Base-by-base conservation (phyloP, 2,888 invertebrate species). In the Pinctada fucata region DNA sequence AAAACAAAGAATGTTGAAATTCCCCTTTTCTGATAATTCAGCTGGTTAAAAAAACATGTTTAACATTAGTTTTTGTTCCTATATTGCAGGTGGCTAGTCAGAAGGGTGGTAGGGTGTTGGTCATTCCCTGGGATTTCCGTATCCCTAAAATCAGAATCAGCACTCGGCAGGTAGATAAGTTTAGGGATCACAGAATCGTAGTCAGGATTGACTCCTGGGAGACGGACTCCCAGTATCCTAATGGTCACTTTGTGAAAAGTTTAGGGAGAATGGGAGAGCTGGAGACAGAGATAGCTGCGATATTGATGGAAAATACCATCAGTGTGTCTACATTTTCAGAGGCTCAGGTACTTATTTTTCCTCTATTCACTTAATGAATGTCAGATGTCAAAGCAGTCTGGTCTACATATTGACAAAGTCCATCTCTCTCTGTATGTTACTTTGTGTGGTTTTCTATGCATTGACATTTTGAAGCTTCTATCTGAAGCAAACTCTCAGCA, bases 171-270 rank as follows among this genome's bases (percentile, higher is more conserved):
- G 87, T 90, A 3, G 88, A 89, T 49, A 79, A 85, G n/a, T 85
- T 91, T 45, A 85, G 84, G 79, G 88, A 90, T 76, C 86, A 91
- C 66, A 88, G 89, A 75, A 84, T 91, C 72, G 82, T 91, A 67
- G 91, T 92, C 1, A 80, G 91, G 47, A 91, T 92, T 66, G 91
- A 92, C 80, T 85, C 83, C 65, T 91, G 91, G 91, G 89, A 88
- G 45, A 80, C 83, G 10, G 89, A 88, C 67, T 91, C 90, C 3
- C 88, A 88, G 77, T 91, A 91, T 84, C 91, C 91, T 13, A 90
- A 90, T 81, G 91, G 91, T 5, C 91, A 91, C 81, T 88, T 91
- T 85, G 90, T 91, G 3, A 84, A 87, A 72, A 85, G 86, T 75
- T 82, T 91, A 0, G 91, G 91, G 50, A 85, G 84, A 70, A 89